Evolutionary conservation across 2,113 vertebrate species (phyloP), one percentile per base, ranked within the genome.

Genomic region (Climacteris rufus): DNA sequence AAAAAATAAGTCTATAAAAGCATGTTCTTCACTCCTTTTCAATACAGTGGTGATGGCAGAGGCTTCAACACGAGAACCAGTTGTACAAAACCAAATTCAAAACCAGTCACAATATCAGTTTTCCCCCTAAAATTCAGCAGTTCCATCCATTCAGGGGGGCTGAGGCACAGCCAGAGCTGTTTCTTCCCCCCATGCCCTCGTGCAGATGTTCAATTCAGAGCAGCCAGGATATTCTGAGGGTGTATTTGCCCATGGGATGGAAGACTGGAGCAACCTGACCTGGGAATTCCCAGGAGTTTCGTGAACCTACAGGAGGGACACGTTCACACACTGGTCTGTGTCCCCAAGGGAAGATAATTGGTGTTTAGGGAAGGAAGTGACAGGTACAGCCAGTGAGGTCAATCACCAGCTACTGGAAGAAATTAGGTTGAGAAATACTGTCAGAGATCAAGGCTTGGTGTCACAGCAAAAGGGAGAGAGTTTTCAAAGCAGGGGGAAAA

Each of bases 1-100:
- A 80, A 95, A 96, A 96, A 94, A 94, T 74, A 81, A 63, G 13
- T 88, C 30, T 92, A 68, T 68, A 89, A 96, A 93, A 92, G 47
- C 61, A 15, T 0, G 50, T 75, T 79, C 87, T 92, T 75, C 7
- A 7, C 79, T 76, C 77, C 1, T 50, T 64, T 56, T 10, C 71
- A 33, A 2, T 8, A 17, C 81, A 47, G 89, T 0, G 63, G 54
- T 1, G 47, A 56, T 15, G 68, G 85, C 88, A 90, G 82, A 64
- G 53, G 35, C 56, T 84, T 64, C 84, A 3, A 3, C 0, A 7
- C 0, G 40, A 81, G 74, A 63, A 47, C 33, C 13, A 2, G 22
- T 52, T n/a, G 63, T 45, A 40, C n/a, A 57, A 75, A 20, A 59
- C 10, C 37, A 45, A 60, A 56, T 23, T 79, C 57, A 10, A 14